Percentiles rank a stretch among this genome's conserved stretches.
Conservation (phyloP, 2,797 vertebrate genomes). For the Poecilia gillii region DNA sequence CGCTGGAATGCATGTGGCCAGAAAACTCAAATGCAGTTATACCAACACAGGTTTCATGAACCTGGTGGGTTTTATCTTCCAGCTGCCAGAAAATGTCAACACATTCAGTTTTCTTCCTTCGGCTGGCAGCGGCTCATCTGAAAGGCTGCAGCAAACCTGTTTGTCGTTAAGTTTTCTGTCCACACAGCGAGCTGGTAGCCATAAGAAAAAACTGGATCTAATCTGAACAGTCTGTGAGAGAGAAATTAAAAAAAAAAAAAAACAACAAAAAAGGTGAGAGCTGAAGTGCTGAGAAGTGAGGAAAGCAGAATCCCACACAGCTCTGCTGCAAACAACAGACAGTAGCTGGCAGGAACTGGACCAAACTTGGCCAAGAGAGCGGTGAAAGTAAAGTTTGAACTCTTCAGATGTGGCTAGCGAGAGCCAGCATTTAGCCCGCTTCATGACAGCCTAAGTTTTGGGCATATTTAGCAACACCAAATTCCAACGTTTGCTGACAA, state of each 20-base stretch:
- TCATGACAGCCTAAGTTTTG: background rate
- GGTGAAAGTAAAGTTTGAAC: conserved; percentile 12
- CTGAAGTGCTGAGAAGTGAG: conserved; percentile 13
- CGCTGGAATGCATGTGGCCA: conserved; percentile 37
- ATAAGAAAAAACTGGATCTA: background rate
- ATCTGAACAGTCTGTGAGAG: background rate
- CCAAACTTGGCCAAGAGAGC: background rate
- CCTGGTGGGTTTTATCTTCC: background rate
- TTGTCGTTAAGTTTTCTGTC: conserved; percentile 20
- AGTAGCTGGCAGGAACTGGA: conserved; percentile 1
- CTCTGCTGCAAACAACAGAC: conserved; percentile 16
- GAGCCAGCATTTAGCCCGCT: background rate
- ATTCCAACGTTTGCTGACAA: background rate
- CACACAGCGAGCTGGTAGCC: background rate
- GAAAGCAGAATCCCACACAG: conserved; percentile 12
- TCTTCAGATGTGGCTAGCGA: background rate
- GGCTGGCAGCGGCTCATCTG: background rate
- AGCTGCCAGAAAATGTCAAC: conserved; percentile 8
- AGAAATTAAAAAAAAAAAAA: background rate
- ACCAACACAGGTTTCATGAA: conserved; percentile 39
- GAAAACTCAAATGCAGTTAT: conserved; percentile 25
- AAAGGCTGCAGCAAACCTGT: background rate
- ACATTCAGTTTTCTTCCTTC: background rate
- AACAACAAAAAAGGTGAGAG: conserved; percentile 22
- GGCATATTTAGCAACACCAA: background rate